A percentile compares a stretch with the other conserved stretches of the same genome.
Conservation (phyloP, 2,797 vertebrate genomes). For the Coracias cyanogaster region DNA sequence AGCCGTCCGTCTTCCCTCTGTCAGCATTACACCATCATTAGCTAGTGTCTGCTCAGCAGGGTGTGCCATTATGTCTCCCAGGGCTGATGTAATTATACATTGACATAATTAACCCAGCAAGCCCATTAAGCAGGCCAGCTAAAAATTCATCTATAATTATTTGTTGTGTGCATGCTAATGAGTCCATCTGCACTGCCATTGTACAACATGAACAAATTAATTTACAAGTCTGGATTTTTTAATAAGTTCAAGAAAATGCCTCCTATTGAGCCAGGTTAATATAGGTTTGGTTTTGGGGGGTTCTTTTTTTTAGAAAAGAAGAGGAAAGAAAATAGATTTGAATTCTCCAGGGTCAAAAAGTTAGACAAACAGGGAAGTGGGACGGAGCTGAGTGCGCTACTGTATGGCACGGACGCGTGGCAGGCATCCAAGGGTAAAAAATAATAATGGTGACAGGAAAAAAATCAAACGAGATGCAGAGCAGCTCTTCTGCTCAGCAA, state of each 20-base stretch:
- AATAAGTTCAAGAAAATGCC: conserved; percentile 84
- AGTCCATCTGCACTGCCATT: conserved; percentile 99
- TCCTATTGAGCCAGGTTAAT: conserved; percentile 76
- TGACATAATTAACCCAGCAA: conserved; percentile 99
- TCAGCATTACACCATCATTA: conserved; percentile 95
- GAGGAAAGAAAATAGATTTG: neutral
- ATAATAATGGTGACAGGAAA: neutral
- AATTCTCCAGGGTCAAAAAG: conserved; percentile 63
- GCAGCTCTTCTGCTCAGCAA: neutral
- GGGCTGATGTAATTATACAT: conserved; percentile 99
- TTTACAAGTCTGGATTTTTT: conserved; percentile 96
- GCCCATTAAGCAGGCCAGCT: conserved; percentile 98
- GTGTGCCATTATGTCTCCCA: conserved; percentile 94
- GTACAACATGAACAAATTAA: conserved; percentile 99
- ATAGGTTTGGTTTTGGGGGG: neutral
- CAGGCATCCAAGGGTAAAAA: neutral
- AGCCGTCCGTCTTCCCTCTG: conserved; percentile 87
- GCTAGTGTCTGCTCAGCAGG: conserved; percentile 92
- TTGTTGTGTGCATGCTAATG: conserved; percentile 99
- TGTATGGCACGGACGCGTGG: accelerated
- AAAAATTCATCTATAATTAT: conserved; percentile 99
- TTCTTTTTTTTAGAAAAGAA: neutral
- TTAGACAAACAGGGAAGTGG: conserved; percentile 47
- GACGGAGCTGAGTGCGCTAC: neutral
- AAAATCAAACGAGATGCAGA: neutral